Evolutionary conservation across 2,113 vertebrate species (phyloP), one percentile per base, ranked within the genome.

Genomic region (Eulemur macaco): DNA sequence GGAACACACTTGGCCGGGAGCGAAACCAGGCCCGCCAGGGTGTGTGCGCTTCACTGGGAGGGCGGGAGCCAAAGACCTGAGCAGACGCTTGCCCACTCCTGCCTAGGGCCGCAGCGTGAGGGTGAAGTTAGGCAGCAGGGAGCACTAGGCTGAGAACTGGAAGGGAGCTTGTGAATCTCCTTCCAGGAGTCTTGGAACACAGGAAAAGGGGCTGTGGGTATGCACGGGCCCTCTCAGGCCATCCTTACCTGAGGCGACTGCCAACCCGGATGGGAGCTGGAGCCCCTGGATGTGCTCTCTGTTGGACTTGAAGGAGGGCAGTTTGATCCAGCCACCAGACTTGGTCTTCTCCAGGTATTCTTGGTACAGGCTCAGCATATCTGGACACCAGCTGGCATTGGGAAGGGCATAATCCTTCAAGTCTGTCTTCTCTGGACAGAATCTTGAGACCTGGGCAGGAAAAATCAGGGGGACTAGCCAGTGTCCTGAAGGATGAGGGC

Each of bases 341-440:
- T 98, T 98, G 86, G 98, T 98, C 94, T 98, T 98, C 68, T 98
- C 98, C 93, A 98, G 98, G 77, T 99, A 99, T 42, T 98, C 97
- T 3, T 99, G 97, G 52, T 99, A 99, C 74, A 99, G 78, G 15
- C 81, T 85, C 97, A 93, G 91, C 98, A 99, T 99, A 73, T 99
- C 99, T 25, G 98, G 76, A 71, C 97, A 97, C 99, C 99, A 99
- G 9, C 99, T 99, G 5, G 98, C 90, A 92, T 99, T 99, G 4
- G 99, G 99, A 58, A 99, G 93, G 86, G 99, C 98, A 63, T 98
- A 99, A 94, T 99, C 99, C 47, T 98, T 98, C 0, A 95, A 80
- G 27, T 90, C 92, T 50, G 69, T 87, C 86, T 82, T 95, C 76
- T 95, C 10, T 5, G 0, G 29, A 54, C 93, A 97, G 71, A 97